Evolutionary conservation across 1,140 invertebrate genomes (phyloP).

Genomic region (Caenorhabditis tropicalis): DNA sequence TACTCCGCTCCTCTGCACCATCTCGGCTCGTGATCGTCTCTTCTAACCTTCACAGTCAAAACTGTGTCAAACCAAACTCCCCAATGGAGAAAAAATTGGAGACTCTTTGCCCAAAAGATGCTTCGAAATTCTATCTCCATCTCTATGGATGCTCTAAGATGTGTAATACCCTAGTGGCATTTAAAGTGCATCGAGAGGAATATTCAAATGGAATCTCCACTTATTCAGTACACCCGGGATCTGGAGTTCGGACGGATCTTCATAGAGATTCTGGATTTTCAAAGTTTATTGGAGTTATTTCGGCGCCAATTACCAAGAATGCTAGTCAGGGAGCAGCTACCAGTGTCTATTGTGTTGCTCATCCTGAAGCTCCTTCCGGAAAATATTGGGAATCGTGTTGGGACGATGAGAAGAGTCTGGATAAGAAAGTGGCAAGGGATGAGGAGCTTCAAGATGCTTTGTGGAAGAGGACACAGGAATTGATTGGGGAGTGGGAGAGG

Average conservation of each 20-base stretch:
- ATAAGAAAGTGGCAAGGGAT: conserved; percentile 48
- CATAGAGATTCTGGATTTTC: background rate
- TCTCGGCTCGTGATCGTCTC: conserved; percentile 85
- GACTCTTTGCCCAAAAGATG: conserved; percentile 74
- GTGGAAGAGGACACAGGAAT: conserved; percentile 34
- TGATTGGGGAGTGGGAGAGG: conserved; percentile 30
- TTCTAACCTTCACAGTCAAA: conserved; percentile 88
- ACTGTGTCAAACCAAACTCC: conserved; percentile 72
- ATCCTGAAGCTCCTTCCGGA: conserved; percentile 80
- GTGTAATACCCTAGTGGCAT: conserved; percentile 84
- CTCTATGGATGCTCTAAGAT: conserved; percentile 90
- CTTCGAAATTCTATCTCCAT: conserved; percentile 75
- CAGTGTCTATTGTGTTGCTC: conserved; percentile 84
- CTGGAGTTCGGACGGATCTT: conserved; percentile 74
- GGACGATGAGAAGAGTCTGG: conserved; percentile 55
- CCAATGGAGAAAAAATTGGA: conserved; percentile 71
- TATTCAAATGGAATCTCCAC: conserved; percentile 79
- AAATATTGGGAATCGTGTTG: conserved; percentile 94
- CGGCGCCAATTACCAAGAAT: conserved; percentile 91
- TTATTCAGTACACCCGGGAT: conserved; percentile 88
- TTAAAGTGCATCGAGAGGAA: conserved; percentile 81
- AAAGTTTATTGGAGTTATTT: conserved; percentile 81
- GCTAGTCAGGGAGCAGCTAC: conserved; percentile 92
- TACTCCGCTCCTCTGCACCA: conserved; percentile 80
- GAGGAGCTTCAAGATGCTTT: conserved; percentile 38